phyloP scores from a whole-genome alignment of 37 sponge, comb jelly and placozoan genomes.

The Amphimedon queenslandica region DNA sequence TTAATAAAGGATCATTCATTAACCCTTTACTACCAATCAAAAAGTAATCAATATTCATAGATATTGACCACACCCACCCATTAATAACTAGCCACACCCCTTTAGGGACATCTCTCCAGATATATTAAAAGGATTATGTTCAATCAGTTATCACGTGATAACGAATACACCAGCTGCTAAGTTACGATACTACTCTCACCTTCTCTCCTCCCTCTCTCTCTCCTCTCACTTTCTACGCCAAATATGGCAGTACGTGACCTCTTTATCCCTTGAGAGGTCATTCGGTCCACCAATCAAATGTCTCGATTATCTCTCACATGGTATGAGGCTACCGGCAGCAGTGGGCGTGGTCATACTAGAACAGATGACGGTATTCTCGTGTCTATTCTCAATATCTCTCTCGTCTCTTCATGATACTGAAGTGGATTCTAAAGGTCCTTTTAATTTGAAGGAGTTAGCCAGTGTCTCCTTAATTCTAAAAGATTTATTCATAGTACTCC shows the following conservation, averaged over 20 bases:
- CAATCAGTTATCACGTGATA: neutral
- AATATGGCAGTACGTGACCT: neutral
- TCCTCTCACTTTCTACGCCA: conserved; percentile 1
- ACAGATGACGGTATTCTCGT: conserved; percentile 38
- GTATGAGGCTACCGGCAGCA: conserved; percentile 12
- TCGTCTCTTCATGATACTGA: conserved; percentile 68
- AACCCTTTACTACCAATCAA: too few species aligned
- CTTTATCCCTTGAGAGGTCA: neutral
- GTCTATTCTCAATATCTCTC: conserved; percentile 52
- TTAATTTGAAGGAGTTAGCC: conserved; percentile 34
- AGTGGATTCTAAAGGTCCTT: conserved; percentile 40
- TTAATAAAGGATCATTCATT: too few species aligned
- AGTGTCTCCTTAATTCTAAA: conserved; percentile 28
- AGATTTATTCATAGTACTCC: conserved; percentile 46
- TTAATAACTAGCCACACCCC: neutral
- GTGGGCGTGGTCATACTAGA: conserved; percentile 19
- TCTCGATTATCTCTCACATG: conserved; percentile 34
- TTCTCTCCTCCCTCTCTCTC: neutral
- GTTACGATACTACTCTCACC: neutral
- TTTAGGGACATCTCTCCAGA: neutral
- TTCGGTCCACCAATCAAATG: conserved; percentile 16
- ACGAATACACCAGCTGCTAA: too few species aligned
- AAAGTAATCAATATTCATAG: too few species aligned
- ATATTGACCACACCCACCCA: neutral
- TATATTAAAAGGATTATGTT: neutral